Conservation (phyloP, 2,113 vertebrate species). For the Mungos mungo region DNA sequence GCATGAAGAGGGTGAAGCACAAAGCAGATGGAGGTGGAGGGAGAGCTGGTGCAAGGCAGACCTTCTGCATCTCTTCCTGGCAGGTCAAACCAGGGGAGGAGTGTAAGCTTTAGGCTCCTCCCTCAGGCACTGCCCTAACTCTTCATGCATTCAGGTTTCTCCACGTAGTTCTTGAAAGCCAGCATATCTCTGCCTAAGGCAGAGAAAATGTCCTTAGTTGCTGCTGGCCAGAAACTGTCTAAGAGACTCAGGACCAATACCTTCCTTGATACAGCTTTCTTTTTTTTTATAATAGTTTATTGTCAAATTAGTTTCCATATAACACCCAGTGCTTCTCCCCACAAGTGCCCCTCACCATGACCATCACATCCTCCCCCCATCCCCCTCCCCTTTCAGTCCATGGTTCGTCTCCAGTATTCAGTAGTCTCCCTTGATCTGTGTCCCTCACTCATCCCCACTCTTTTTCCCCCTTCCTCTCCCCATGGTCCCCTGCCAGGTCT, state of each 20-base stretch:
- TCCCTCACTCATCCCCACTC: too few species aligned
- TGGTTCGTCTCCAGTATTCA: too few species aligned
- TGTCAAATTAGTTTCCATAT: too few species aligned
- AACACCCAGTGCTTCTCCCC: too few species aligned
- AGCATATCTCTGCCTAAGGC: neutral
- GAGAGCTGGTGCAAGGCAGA: neutral
- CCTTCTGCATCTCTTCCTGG: neutral
- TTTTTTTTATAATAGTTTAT: too few species aligned
- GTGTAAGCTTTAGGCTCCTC: neutral
- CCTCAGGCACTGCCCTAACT: neutral
- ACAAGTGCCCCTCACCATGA: too few species aligned
- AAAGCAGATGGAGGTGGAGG: neutral
- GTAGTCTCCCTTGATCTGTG: too few species aligned
- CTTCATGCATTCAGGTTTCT: neutral
- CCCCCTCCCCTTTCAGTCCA: too few species aligned
- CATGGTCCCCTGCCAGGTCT: too few species aligned
- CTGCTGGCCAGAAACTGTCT: neutral
- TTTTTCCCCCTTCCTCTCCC: too few species aligned
- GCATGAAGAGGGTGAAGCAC: rapidly evolving
- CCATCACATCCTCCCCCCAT: too few species aligned
- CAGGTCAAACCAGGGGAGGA: neutral
- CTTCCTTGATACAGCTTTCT: neutral
- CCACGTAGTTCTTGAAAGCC: neutral
- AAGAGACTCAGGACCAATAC: neutral
- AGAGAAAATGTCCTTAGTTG: neutral